Evolutionary conservation across 2,113 vertebrate genomes (phyloP).

Genomic region (Xiphias gladius): DNA sequence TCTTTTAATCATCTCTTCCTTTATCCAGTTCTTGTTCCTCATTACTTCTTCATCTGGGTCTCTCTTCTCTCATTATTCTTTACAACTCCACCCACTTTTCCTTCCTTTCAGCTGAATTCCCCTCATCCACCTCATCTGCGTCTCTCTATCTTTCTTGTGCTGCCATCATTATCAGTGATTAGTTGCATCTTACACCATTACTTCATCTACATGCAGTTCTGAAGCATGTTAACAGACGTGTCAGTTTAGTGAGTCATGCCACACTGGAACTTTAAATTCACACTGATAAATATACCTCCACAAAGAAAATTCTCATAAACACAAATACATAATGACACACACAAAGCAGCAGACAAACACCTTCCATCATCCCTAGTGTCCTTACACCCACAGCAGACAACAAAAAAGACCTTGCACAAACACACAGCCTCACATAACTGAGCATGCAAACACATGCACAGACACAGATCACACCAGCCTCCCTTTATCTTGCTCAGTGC

Average conservation of each 20-base stretch:
- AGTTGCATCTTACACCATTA: conserved; percentile 21
- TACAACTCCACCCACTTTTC: not conserved
- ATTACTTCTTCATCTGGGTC: not conserved
- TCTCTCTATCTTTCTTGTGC: conserved; percentile 8
- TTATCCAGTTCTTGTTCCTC: not conserved
- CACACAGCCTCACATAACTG: conserved; percentile 47
- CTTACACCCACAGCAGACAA: conserved; percentile 42
- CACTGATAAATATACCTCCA: not conserved
- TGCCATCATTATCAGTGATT: conserved; percentile 26
- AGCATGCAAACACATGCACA: conserved; percentile 59
- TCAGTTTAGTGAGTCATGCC: conserved; percentile 22
- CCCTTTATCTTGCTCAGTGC: conserved; percentile 8
- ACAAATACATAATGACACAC: not conserved
- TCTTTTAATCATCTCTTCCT: conserved; percentile 22
- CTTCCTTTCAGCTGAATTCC: conserved; percentile 17
- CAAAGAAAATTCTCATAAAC: not conserved
- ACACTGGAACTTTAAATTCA: not conserved
- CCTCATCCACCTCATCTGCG: conserved; percentile 12
- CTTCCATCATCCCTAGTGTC: conserved; percentile 15
- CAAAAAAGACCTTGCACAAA: conserved; percentile 48
- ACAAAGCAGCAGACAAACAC: conserved; percentile 1
- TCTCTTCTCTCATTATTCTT: not conserved
- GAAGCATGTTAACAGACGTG: not conserved
- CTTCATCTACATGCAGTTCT: conserved; percentile 32
- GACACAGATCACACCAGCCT: conserved; percentile 17